These are phyloP conservation scores for Abramis brama DNA, from an alignment of 2,113 vertebrate species.

Conservation along the genomic window DNA sequence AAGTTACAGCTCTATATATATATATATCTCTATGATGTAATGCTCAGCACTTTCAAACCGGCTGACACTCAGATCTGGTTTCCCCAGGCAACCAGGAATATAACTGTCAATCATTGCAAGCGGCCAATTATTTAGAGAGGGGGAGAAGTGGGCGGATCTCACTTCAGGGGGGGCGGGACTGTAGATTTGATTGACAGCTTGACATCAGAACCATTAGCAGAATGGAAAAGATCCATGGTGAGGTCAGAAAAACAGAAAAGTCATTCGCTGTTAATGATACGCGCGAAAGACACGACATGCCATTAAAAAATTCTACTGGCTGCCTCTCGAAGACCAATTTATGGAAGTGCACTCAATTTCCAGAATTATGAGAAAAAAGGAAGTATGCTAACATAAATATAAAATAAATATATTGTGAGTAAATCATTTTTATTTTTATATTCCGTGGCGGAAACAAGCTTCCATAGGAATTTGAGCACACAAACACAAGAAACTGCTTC, in stretches of 20 bases:
- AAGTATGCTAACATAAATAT: too few species aligned
- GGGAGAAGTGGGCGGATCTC: conserved; percentile 8
- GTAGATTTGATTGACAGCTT: conserved; percentile 13
- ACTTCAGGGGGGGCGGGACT: not conserved
- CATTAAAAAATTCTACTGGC: not conserved
- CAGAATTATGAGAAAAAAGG: too few species aligned
- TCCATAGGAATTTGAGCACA: not conserved
- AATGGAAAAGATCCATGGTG: not conserved
- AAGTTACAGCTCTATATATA: not conserved
- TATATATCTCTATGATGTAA: not conserved
- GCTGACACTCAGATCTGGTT: not conserved
- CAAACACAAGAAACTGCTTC: not conserved
- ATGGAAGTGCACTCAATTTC: too few species aligned
- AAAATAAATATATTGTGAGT: too few species aligned
- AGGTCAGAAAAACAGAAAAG: not conserved
- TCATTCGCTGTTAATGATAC: not conserved
- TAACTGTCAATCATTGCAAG: conserved; percentile 28
- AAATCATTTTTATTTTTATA: too few species aligned
- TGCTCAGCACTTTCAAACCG: not conserved
- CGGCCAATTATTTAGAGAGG: conserved; percentile 16
- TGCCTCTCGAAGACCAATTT: too few species aligned
- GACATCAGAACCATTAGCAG: not conserved
- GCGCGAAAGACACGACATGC: not conserved
- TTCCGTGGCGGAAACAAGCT: too few species aligned
- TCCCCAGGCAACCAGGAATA: not conserved